Percentiles rank a stretch among this genome's conserved stretches.
These are phyloP conservation scores for Cheumatopsyche charites DNA, from an alignment of 1,140 invertebrate species.

Conservation along the genomic window DNA sequence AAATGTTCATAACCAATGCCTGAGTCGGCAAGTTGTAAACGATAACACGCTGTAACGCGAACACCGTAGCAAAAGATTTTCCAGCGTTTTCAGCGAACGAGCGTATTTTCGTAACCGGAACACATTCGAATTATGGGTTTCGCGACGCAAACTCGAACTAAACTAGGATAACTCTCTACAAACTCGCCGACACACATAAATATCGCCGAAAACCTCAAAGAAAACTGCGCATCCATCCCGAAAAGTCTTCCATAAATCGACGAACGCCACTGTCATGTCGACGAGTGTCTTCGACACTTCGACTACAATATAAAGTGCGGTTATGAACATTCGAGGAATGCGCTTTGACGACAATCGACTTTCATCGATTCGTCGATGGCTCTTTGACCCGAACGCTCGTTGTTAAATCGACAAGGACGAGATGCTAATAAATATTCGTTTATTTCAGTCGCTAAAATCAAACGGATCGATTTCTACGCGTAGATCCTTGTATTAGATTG, in stretches of 20 bases:
- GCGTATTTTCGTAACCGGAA: constrained; percentile 29
- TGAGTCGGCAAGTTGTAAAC: constrained; percentile 10
- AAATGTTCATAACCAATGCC: background rate
- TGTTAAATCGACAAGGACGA: background rate
- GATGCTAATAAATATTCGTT: background rate
- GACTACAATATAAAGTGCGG: background rate
- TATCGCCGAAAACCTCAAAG: no score
- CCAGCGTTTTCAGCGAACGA: constrained; percentile 42
- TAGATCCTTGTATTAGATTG: no score
- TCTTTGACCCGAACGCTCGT: background rate
- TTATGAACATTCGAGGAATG: background rate
- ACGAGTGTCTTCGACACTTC: background rate
- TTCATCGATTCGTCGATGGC: background rate
- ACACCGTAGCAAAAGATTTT: constrained; percentile 36
- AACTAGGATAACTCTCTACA: background rate
- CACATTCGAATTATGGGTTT: constrained; percentile 28
- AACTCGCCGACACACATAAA: no score
- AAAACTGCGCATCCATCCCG: no score
- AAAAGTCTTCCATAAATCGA: no score
- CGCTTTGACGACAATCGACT: constrained; percentile 6
- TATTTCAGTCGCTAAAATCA: background rate
- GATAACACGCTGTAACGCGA: constrained; percentile 31
- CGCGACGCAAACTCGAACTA: constrained; percentile 1
- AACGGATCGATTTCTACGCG: no score
- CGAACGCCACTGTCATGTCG: no score